These are phyloP conservation scores for Chirona hameri DNA, from an alignment of 2,888 invertebrate species.

Conservation along the genomic window DNA sequence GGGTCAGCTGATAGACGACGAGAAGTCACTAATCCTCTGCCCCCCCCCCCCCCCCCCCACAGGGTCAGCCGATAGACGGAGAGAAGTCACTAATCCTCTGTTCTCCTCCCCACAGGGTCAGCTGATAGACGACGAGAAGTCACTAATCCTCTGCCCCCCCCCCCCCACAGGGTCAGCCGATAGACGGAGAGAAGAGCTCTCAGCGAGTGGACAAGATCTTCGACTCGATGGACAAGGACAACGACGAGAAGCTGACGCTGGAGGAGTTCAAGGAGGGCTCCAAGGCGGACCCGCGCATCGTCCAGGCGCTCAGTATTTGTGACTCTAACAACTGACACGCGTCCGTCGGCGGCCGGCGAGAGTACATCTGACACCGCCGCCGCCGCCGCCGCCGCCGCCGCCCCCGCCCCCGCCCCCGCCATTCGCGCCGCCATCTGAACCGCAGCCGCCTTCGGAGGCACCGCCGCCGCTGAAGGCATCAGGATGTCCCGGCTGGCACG, in stretches of 20 bases:
- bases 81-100: too few relatives aligned
- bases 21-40: too few relatives aligned
- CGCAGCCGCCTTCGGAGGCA: too few relatives aligned
- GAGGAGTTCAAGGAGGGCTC: constrained; percentile 97
- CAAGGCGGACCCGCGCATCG: constrained; percentile 96
- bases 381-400: constrained; percentile 39
- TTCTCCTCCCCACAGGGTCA: too few relatives aligned
- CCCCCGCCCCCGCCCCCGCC: constrained; percentile 38
- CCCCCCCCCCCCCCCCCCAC: too few relatives aligned
- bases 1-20: too few relatives aligned
- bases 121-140: too few relatives aligned
- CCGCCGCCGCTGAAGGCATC: too few relatives aligned
- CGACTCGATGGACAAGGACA: constrained; percentile 98
- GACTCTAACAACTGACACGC: constrained; percentile 39
- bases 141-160: too few relatives aligned
- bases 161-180: constrained; percentile 71
- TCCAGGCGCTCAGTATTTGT: constrained; percentile 87
- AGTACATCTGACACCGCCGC: constrained; percentile 40
- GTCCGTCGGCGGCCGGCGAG: constrained; percentile 38
- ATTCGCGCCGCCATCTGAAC: constrained; percentile 27
- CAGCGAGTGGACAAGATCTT: constrained; percentile 97
- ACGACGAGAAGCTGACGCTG: constrained; percentile 90
- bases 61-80: too few relatives aligned
- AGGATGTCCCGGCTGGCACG: too few relatives aligned
- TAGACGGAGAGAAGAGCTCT: constrained; percentile 86